These are phyloP conservation scores for Peromyscus nudipes DNA, from an alignment of 2,797 vertebrate genomes.

Conservation along the genomic window DNA sequence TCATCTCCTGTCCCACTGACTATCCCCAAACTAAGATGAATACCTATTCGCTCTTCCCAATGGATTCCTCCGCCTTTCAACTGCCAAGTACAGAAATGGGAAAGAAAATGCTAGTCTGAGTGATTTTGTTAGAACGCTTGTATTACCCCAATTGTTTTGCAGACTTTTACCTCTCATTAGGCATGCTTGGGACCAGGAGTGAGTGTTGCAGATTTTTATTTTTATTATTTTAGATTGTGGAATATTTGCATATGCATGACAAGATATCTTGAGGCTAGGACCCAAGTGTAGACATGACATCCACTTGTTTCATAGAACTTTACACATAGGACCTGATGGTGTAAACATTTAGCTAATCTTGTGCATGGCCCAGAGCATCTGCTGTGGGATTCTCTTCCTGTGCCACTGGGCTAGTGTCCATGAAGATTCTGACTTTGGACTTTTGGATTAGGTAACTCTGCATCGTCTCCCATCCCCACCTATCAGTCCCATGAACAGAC, in stretches of 20 bases:
- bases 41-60: background rate
- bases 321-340: too few relatives aligned
- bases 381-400: background rate
- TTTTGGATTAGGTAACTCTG: background rate
- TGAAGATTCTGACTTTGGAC: background rate
- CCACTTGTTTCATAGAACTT: background rate
- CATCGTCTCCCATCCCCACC: background rate
- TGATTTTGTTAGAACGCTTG: background rate
- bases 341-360: too few relatives aligned
- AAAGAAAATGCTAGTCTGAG: background rate
- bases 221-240: background rate
- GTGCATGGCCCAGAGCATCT: background rate
- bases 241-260: background rate
- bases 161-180: background rate
- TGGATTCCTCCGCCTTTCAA: background rate
- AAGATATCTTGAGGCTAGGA: background rate
- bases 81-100: background rate
- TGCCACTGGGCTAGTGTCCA: too few relatives aligned
- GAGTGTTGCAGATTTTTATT: background rate
- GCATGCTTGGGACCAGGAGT: background rate
- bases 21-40: background rate
- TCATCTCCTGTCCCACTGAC: background rate
- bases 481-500: background rate
- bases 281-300: too few relatives aligned
- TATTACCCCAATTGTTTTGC: background rate